Conservation (phyloP, 2,888 invertebrate species). For the Eurytoma adleriae region DNA sequence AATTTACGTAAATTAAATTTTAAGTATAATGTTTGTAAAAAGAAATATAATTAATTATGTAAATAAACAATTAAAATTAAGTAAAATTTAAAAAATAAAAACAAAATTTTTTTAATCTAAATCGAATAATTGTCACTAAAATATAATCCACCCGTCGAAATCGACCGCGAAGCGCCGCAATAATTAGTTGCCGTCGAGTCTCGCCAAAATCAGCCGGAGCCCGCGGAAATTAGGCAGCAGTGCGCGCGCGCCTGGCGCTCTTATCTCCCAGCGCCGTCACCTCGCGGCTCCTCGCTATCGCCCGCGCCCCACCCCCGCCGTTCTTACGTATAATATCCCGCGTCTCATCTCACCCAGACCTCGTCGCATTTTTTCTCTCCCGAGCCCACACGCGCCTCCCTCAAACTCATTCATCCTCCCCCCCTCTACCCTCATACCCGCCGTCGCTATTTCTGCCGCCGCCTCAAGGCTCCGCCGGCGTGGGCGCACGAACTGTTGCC, state of each 20-base stretch:
- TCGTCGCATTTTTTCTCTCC: neutral
- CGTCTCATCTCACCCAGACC: neutral
- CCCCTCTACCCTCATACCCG: neutral
- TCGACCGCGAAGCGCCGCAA: neutral
- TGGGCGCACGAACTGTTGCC: neutral
- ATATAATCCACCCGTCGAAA: no score
- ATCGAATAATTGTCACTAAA: no score
- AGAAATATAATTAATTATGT: conserved; percentile 2
- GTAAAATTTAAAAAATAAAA: neutral
- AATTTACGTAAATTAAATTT: no score
- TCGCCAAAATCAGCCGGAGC: neutral
- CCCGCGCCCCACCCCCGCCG: neutral
- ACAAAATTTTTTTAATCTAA: neutral
- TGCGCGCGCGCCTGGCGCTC: neutral
- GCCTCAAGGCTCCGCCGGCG: neutral
- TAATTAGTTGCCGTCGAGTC: neutral
- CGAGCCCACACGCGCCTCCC: neutral
- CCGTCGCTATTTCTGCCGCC: conserved; percentile 25
- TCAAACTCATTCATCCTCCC: no score
- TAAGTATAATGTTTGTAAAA: no score
- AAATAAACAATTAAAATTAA: neutral
- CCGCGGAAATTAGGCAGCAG: conserved; percentile 5
- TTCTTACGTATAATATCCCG: neutral
- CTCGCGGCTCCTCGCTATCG: neutral
- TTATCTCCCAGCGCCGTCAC: conserved; percentile 9